Evolutionary conservation across 1,140 invertebrate species (phyloP).

Genomic region (Zelostemma sp.): DNA sequence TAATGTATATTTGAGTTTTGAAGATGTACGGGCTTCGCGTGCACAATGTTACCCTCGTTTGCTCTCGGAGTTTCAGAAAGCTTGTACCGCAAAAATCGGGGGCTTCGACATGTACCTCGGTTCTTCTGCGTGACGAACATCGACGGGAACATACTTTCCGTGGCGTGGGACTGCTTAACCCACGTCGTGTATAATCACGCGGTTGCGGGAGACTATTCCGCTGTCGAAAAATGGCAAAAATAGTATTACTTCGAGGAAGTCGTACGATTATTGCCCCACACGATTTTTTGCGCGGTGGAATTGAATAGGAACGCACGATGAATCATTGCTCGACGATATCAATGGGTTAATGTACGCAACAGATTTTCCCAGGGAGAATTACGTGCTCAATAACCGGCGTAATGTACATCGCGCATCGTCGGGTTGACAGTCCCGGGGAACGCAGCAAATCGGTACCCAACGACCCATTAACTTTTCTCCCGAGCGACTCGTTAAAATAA

Average conservation of each 20-base stretch:
- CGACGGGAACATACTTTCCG: background rate
- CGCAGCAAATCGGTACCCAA: conserved; percentile 43
- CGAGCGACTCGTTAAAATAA: conserved; percentile 56
- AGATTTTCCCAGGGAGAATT: too few species aligned
- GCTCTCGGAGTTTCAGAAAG: too few species aligned
- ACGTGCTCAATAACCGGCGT: conserved; percentile 38
- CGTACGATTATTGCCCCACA: too few species aligned
- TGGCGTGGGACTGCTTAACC: background rate
- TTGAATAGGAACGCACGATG: too few species aligned
- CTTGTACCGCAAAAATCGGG: background rate
- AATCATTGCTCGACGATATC: too few species aligned
- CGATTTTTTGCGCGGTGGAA: too few species aligned
- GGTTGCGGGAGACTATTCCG: too few species aligned
- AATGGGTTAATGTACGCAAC: too few species aligned
- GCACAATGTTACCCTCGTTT: background rate
- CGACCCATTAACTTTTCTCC: conserved; percentile 59
- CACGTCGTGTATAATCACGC: too few species aligned
- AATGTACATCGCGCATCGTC: conserved; percentile 41
- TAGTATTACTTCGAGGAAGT: too few species aligned
- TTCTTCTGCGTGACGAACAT: background rate
- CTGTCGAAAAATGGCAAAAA: too few species aligned
- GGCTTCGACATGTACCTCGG: background rate
- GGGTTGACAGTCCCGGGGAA: conserved; percentile 44
- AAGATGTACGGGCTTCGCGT: background rate
- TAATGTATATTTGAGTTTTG: background rate